Conservation (phyloP, 2,113 vertebrate species). For the Pavo muticus region DNA sequence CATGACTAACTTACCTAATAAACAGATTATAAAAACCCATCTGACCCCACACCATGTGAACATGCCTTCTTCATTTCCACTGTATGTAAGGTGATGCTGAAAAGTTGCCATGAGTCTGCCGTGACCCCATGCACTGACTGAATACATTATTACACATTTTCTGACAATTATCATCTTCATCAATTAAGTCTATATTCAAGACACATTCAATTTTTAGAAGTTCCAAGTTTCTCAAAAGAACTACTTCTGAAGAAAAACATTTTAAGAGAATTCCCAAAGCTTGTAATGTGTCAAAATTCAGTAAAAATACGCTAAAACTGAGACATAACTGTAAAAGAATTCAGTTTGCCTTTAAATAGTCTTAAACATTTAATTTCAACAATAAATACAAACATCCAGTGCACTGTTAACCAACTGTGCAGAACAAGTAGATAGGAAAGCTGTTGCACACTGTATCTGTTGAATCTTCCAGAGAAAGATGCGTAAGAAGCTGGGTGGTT, state of each 20-base stretch:
- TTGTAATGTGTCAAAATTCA: neutral
- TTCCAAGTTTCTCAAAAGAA: neutral
- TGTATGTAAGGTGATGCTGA: neutral
- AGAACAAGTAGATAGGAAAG: neutral
- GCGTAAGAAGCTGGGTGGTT: neutral
- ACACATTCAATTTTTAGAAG: neutral
- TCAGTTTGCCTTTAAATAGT: constrained; percentile 31
- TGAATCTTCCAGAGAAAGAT: neutral
- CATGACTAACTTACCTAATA: rapidly evolving
- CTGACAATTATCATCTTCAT: neutral
- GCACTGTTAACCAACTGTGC: neutral
- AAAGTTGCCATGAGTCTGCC: rapidly evolving
- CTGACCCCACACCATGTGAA: neutral
- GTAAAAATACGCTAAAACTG: neutral
- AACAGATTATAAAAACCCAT: neutral
- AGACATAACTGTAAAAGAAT: neutral
- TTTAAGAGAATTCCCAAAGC: neutral
- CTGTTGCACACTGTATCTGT: neutral
- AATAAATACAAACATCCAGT: constrained; percentile 9
- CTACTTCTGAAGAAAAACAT: neutral
- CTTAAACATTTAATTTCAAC: neutral
- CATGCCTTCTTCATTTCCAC: neutral
- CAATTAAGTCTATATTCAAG: neutral
- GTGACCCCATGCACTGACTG: neutral
- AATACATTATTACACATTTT: neutral